These are phyloP conservation scores for Drosophila eugracilis DNA, from an alignment of 1,140 invertebrate species.

Conservation along the genomic window DNA sequence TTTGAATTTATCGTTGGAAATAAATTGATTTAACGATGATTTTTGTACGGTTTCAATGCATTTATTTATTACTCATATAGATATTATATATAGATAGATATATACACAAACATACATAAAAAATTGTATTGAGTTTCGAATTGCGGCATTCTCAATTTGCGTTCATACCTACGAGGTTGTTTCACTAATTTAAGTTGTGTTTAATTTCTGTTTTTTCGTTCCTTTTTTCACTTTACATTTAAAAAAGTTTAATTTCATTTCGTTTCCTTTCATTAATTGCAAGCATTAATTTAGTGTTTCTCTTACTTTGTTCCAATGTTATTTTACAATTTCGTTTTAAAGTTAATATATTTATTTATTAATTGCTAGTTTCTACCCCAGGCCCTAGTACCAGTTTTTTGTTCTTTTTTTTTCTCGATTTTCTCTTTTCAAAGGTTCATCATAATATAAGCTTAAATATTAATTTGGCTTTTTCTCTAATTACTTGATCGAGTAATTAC, in stretches of 20 bases:
- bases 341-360: conserved; percentile 45
- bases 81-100: conserved; percentile 66
- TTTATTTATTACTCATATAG: conserved; percentile 78
- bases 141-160: conserved; percentile 44
- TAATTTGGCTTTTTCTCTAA: conserved; percentile 74
- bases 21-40: conserved; percentile 42
- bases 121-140: conserved; percentile 64
- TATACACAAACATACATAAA: conserved; percentile 80
- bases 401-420: conserved; percentile 12
- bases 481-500: conserved; percentile 43
- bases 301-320: conserved; percentile 55
- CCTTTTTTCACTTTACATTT: conserved; percentile 72
- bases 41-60: conserved; percentile 71
- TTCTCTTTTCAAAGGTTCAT: conserved; percentile 22
- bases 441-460: conserved; percentile 64
- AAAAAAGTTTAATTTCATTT: conserved; percentile 59
- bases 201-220: conserved; percentile 28
- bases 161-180: conserved; percentile 56
- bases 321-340: conserved; percentile 51
- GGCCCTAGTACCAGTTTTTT: conserved; percentile 71
- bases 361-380: conserved; percentile 70
- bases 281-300: conserved; percentile 57
- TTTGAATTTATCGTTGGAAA: conserved; percentile 42
- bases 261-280: conserved; percentile 28
- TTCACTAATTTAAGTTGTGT: conserved; percentile 23